Percentiles rank a stretch among this genome's conserved stretches.
These are phyloP conservation scores for Todiramphus saurophagus DNA, from an alignment of 2,113 vertebrate species.

Conservation along the genomic window DNA sequence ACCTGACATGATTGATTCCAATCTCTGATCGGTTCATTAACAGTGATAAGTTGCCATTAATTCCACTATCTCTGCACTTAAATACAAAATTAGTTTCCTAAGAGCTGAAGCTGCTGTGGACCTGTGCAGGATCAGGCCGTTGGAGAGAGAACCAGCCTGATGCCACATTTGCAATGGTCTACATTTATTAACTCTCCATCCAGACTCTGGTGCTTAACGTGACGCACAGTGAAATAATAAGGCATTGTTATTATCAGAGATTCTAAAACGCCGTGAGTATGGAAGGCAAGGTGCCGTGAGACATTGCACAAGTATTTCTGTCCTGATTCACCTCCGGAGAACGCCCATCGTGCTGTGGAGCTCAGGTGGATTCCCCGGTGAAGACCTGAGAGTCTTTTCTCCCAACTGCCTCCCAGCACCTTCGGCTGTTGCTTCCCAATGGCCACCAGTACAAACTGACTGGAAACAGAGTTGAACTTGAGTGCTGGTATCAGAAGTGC, in stretches of 20 bases:
- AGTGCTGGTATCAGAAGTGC: background rate
- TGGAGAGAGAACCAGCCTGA: background rate
- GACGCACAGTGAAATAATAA: background rate
- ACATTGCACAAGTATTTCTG: accelerated
- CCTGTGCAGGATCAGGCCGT: background rate
- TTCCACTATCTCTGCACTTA: constrained; percentile 28
- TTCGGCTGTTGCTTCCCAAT: background rate
- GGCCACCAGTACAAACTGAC: background rate
- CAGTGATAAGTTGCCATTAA: constrained; percentile 34
- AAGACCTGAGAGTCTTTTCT: background rate
- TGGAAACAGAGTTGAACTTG: background rate
- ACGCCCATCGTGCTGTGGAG: accelerated
- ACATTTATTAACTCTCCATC: background rate
- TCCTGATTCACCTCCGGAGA: background rate
- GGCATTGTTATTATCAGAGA: background rate
- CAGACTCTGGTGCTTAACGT: background rate
- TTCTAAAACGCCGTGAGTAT: background rate
- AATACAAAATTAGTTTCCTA: background rate
- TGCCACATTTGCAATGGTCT: background rate
- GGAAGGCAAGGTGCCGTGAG: background rate
- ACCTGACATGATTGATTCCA: constrained; percentile 26
- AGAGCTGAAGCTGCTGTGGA: background rate
- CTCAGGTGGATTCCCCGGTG: background rate
- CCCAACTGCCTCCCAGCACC: background rate
- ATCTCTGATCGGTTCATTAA: constrained; percentile 26